A percentile compares a stretch with the other conserved stretches of the same genome.
Conservation (phyloP, 2,113 vertebrate species). For the Burhinus bistriatus region DNA sequence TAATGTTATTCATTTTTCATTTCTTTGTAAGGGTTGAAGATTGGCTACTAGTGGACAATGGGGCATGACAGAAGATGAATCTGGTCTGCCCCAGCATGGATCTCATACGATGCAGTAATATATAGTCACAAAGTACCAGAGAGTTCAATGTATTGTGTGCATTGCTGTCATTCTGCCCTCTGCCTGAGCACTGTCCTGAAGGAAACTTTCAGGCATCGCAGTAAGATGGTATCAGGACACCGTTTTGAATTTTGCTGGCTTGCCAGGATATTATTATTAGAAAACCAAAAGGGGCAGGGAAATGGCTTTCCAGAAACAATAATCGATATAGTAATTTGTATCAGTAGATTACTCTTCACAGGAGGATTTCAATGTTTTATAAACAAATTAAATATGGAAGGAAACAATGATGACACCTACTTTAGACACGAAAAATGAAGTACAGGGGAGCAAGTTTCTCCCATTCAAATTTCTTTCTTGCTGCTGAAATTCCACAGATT, state of each 20-base stretch:
- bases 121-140: rapidly evolving
- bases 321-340: background rate
- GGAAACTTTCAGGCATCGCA: background rate
- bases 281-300: background rate
- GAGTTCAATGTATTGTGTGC: rapidly evolving
- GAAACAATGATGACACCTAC: background rate
- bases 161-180: background rate
- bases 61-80: background rate
- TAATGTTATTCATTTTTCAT: background rate
- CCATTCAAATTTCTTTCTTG: background rate
- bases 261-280: background rate
- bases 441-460: background rate
- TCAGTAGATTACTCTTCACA: background rate
- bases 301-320: background rate
- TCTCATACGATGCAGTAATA: background rate
- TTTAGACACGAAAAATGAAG: background rate
- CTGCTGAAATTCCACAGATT: background rate
- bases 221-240: background rate
- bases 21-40: background rate
- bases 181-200: background rate
- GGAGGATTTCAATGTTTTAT: background rate
- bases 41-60: background rate
- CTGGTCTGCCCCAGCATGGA: background rate
- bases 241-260: background rate
- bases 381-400: background rate